Evolutionary conservation across 2,888 invertebrate genomes (phyloP).

Genomic region (Neoascia interrupta): DNA sequence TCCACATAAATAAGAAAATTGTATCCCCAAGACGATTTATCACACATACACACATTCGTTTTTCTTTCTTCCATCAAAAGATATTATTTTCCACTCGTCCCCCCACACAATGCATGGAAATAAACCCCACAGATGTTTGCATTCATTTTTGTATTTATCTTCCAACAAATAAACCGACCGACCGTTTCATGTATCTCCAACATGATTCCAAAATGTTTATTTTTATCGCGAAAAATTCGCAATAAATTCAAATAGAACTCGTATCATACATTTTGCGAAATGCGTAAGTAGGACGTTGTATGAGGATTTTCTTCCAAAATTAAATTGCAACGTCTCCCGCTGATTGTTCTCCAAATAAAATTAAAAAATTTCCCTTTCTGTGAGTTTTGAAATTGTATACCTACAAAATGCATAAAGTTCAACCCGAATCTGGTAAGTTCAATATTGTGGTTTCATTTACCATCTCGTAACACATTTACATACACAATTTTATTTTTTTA

Average conservation of each 20-base stretch:
- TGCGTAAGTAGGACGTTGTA: constrained; percentile 14
- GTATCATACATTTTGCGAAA: constrained; percentile 21
- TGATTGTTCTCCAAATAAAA: constrained; percentile 58
- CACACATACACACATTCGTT: constrained; percentile 6
- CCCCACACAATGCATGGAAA: constrained; percentile 58
- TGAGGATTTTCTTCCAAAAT: constrained; percentile 47
- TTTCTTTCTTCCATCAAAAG: background rate
- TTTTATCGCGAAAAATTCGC: constrained; percentile 30
- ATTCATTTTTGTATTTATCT: constrained; percentile 23
- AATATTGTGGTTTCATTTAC: constrained; percentile 48
- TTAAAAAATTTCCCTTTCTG: constrained; percentile 4
- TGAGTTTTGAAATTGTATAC: constrained; percentile 29
- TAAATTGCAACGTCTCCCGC: constrained; percentile 55
- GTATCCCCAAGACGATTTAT: constrained; percentile 7
- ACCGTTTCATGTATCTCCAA: constrained; percentile 23
- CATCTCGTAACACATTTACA: constrained; percentile 50
- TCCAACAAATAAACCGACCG: background rate
- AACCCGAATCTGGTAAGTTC: constrained; percentile 53
- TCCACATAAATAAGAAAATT: background rate
- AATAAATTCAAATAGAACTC: background rate
- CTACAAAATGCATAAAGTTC: background rate
- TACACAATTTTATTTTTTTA: constrained; percentile 59
- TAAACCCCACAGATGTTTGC: constrained; percentile 29
- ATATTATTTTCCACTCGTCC: too few species aligned
- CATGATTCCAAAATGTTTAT: constrained; percentile 52